A percentile compares a stretch with the other conserved stretches of the same genome.
phyloP scores from a whole-genome alignment of 2,888 invertebrate species.

The Nemotelus nigrinus region DNA sequence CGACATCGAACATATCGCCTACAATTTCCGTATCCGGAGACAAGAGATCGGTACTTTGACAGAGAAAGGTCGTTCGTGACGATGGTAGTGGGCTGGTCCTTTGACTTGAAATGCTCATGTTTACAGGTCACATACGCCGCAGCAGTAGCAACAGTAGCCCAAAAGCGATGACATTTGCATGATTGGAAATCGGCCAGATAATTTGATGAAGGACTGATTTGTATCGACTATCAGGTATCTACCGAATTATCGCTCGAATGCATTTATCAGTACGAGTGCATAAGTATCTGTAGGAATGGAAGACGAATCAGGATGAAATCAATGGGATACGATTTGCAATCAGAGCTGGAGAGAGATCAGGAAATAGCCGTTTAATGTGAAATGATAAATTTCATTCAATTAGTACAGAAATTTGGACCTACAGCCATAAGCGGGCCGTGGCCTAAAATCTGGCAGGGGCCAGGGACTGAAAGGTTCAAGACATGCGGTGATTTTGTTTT shows the following conservation, averaged over 20 bases:
- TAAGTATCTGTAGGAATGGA: too few relatives aligned
- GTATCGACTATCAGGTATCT: constrained; percentile 60
- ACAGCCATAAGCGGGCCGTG: too few relatives aligned
- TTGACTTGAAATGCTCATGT: constrained; percentile 70
- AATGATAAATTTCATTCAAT: too few relatives aligned
- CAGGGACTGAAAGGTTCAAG: too few relatives aligned
- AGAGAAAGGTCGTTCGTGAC: constrained; percentile 68
- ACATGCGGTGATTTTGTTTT: too few relatives aligned
- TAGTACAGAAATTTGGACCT: too few relatives aligned
- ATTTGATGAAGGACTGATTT: constrained; percentile 56
- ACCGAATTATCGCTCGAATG: not conserved
- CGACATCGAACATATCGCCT: constrained; percentile 71
- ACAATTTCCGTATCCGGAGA: constrained; percentile 78
- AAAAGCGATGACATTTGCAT: constrained; percentile 76
- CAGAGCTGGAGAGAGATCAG: too few relatives aligned
- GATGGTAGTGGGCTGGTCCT: too few relatives aligned
- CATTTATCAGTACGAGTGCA: not conserved
- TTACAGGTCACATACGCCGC: constrained; percentile 72
- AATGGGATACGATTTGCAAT: too few relatives aligned
- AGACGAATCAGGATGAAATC: too few relatives aligned
- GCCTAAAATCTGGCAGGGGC: too few relatives aligned
- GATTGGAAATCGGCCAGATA: constrained; percentile 67
- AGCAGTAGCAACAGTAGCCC: constrained; percentile 64
- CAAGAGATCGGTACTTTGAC: constrained; percentile 72
- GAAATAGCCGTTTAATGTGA: too few relatives aligned